These are phyloP conservation scores for Hymenopus coronatus DNA, from an alignment of 2,888 invertebrate genomes.

Conservation along the genomic window DNA sequence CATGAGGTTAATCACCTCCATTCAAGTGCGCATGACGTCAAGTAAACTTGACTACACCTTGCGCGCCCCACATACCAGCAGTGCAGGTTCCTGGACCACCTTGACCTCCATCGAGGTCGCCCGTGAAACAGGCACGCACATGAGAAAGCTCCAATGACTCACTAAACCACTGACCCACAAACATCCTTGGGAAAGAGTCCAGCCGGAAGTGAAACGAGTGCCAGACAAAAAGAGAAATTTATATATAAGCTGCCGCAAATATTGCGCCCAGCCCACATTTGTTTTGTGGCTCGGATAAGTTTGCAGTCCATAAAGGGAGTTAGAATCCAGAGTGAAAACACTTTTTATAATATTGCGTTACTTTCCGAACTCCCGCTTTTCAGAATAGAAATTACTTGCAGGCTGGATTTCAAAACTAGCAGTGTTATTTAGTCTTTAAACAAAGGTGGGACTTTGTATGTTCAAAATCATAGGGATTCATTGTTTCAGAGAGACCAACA, in stretches of 20 bases:
- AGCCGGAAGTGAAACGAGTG: background rate
- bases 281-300: background rate
- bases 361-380: background rate
- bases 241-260: background rate
- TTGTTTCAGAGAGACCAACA: no score
- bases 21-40: background rate
- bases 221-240: background rate
- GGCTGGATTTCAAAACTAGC: no score
- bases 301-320: background rate
- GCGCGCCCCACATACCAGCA: background rate
- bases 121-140: background rate
- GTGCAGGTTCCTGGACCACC: background rate
- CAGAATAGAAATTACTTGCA: no score
- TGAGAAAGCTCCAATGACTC: background rate
- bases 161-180: slow-evolving; percentile 10
- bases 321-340: background rate
- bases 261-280: background rate
- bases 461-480: no score
- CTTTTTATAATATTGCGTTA: background rate
- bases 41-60: background rate
- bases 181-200: background rate
- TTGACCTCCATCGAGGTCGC: slow-evolving; percentile 4
- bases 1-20: background rate
- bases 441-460: no score
- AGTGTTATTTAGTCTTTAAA: no score